Percentiles rank a stretch among this genome's conserved stretches.
These are phyloP conservation scores for Bombycilla garrulus DNA, from an alignment of 2,113 vertebrate species.

Conservation along the genomic window DNA sequence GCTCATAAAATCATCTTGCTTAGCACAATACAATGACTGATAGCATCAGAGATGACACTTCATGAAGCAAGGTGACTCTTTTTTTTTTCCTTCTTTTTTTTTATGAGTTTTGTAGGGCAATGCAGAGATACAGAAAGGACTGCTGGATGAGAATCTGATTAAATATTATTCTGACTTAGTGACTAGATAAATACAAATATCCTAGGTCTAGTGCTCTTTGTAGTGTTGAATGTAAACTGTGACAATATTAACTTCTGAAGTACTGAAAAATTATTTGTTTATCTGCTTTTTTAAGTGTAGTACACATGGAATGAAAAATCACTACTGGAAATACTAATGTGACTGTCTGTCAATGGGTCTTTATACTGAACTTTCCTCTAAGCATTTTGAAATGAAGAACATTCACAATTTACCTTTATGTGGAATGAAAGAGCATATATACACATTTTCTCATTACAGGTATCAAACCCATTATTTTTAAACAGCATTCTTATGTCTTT, in stretches of 20 bases:
- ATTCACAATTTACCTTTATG: neutral
- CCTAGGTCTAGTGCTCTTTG: neutral
- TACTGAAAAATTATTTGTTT: neutral
- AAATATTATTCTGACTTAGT: neutral
- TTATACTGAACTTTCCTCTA: neutral
- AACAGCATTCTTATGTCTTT: neutral
- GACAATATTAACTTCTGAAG: neutral
- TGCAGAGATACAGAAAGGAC: slow-evolving; percentile 20
- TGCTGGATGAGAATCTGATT: neutral
- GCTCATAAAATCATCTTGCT: slow-evolving; percentile 74
- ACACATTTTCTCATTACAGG: neutral
- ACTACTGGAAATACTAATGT: neutral
- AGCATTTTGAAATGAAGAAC: neutral
- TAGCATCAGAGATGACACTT: slow-evolving; percentile 63
- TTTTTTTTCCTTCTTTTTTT: neutral
- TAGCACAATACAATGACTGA: slow-evolving; percentile 63
- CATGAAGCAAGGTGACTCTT: slow-evolving; percentile 73
- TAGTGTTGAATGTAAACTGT: neutral
- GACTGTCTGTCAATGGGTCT: neutral
- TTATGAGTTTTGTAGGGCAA: neutral
- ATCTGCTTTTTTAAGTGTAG: neutral
- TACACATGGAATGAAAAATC: neutral
- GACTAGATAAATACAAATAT: neutral
- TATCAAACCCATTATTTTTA: neutral
- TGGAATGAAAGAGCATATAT: neutral